Percentiles rank a stretch among this genome's conserved stretches.
Evolutionary conservation across 2,888 invertebrate genomes (phyloP).

Genomic region (Lithophane semibrunnea): DNA sequence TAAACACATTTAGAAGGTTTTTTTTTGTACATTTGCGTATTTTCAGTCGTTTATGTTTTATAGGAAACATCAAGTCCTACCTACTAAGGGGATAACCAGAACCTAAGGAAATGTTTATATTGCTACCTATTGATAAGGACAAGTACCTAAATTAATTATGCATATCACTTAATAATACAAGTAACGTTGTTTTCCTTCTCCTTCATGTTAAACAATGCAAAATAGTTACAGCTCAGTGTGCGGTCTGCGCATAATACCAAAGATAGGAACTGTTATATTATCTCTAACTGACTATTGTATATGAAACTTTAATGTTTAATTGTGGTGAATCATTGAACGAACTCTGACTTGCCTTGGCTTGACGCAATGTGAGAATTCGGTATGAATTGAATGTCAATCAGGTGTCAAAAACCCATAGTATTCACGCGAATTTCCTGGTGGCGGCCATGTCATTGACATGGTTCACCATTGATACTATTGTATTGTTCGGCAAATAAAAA

Average conservation of each 20-base stretch:
- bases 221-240: constrained; percentile 23
- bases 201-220: not conserved
- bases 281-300: constrained; percentile 75
- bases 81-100: not conserved
- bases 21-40: not conserved
- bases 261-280: constrained; percentile 53
- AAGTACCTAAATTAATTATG: not conserved
- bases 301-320: constrained; percentile 60
- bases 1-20: not conserved
- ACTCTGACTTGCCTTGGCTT: constrained; percentile 64
- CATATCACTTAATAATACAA: not conserved
- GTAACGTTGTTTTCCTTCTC: constrained; percentile 6
- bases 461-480: constrained; percentile 34
- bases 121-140: not conserved
- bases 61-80: not conserved
- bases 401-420: constrained; percentile 64
- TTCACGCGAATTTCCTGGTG: constrained; percentile 68
- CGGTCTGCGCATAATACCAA: constrained; percentile 60
- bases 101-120: not conserved
- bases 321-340: constrained; percentile 70
- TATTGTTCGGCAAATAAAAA: constrained; percentile 35
- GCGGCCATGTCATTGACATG: constrained; percentile 63
- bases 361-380: constrained; percentile 63
- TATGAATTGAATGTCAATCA: constrained; percentile 68
- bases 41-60: not conserved